A percentile compares a stretch with the other conserved stretches of the same genome.
Conservation (phyloP, 2,888 invertebrate species). For the Platerodrilus igneus region DNA sequence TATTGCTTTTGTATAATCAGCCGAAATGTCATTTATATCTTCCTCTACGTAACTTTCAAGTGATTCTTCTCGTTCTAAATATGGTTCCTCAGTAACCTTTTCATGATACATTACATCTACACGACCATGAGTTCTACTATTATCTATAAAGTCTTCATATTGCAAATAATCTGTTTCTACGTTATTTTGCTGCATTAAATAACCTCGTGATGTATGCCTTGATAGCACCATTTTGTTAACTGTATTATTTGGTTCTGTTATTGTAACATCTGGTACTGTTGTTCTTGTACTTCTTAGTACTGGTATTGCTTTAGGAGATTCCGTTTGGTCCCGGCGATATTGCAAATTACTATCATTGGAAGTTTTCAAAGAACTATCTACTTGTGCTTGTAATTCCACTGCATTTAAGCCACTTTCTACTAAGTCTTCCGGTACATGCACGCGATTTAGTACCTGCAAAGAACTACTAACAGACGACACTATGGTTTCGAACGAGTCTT, state of each 20-base stretch:
- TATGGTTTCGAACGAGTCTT: slow-evolving; percentile 55
- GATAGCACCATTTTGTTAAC: slow-evolving; percentile 19
- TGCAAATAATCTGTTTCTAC: slow-evolving; percentile 40
- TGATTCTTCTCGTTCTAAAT: slow-evolving; percentile 43
- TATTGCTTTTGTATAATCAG: slow-evolving; percentile 41
- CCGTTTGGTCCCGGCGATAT: slow-evolving; percentile 41
- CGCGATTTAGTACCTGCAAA: slow-evolving; percentile 40
- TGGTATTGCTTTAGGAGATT: slow-evolving; percentile 39
- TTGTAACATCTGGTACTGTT: slow-evolving; percentile 33
- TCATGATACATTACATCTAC: no score
- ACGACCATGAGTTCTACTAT: no score
- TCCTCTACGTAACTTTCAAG: slow-evolving; percentile 51
- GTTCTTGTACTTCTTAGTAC: slow-evolving; percentile 26
- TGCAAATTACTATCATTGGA: slow-evolving; percentile 34
- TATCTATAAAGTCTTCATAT: slow-evolving; percentile 11
- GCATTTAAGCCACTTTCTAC: slow-evolving; percentile 29
- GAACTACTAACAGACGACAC: slow-evolving; percentile 49
- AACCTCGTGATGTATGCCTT: slow-evolving; percentile 34
- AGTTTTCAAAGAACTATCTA: slow-evolving; percentile 21
- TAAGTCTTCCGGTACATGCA: slow-evolving; percentile 24
- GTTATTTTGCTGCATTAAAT: slow-evolving; percentile 51
- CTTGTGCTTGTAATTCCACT: slow-evolving; percentile 23
- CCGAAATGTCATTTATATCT: slow-evolving; percentile 34
- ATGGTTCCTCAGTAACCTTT: slow-evolving; percentile 22
- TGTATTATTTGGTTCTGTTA: slow-evolving; percentile 30